Conservation (phyloP, 2,888 invertebrate genomes). For the Heliconius cydno region DNA sequence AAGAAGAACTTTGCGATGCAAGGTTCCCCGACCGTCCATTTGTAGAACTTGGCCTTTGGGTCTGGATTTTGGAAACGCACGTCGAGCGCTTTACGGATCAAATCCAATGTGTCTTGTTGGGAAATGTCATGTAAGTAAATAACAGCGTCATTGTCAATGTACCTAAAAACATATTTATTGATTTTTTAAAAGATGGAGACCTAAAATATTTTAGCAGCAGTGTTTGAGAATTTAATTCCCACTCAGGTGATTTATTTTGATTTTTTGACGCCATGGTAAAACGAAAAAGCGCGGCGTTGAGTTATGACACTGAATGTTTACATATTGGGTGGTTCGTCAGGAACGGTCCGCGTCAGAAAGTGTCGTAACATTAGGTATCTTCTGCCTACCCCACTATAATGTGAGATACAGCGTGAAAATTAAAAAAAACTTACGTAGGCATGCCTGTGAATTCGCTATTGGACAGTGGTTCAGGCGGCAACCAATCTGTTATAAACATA, state of each 20-base stretch:
- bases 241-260: background rate
- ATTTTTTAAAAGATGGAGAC: too few species aligned
- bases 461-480: conserved; percentile 79
- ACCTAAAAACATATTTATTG: conserved; percentile 52
- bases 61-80: conserved; percentile 72
- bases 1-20: conserved; percentile 87
- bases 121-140: conserved; percentile 70
- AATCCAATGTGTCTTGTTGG: conserved; percentile 69
- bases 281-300: background rate
- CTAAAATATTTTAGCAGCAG: conserved; percentile 1
- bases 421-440: conserved; percentile 83
- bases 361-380: background rate
- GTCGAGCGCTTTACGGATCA: conserved; percentile 79
- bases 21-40: conserved; percentile 85
- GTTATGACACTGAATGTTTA: background rate
- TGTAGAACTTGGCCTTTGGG: conserved; percentile 73
- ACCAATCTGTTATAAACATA: conserved; percentile 83
- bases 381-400: background rate
- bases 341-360: background rate
- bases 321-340: background rate
- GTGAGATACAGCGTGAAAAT: background rate
- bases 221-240: background rate
- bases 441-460: conserved; percentile 82
- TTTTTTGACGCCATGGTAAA: background rate
- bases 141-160: conserved; percentile 75